Evolutionary conservation across 2,113 vertebrate species (phyloP), one percentile per base, ranked within the genome.

Genomic region (Cricetomys ansorgei): DNA sequence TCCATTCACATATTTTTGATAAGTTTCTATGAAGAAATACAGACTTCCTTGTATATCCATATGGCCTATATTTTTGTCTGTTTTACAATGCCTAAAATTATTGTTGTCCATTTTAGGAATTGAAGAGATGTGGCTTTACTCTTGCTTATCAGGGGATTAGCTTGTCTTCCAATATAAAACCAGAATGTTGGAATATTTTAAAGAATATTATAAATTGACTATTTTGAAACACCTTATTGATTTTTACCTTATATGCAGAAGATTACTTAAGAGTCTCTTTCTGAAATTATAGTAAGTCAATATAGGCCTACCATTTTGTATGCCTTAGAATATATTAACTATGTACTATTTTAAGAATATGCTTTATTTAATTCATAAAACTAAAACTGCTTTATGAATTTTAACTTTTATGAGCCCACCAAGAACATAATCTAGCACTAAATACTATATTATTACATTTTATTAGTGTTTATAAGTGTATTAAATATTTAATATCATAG

Each of bases 41-140:
- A 64, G 4, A 88, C 55, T 45, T 0, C 50, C 34, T 50, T 80
- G 0, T 43, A 50, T 31, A 92, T 83, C 12, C 43, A 83, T 79
- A 16, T 93, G 16, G 3, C 40, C 53, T 89, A 0, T 62, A 64
- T 91, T 87, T 73, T 84, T 76, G 17, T 43, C 1, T 55, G 19
- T 27, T 73, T 94, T 88, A 77, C 72, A 89, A 37, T 77, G 23
- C 64, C 64, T 76, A 92, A 93, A 93, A 96, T 96, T 94, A 95
- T 86, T 67, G 92, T 86, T 92, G 21, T 37, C 21, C 69, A 19
- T 81, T 80, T 1, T 92, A 79, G 50, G 48, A 84, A 16, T 87
- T 75, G 75, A 27, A 88, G 40, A 93, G 43, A 45, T 84, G 1
- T 88, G 45, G 62, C 75, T 94, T 96, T 92, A 69, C 48, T 91